Conservation (phyloP, 1,140 invertebrate species). For the Neuroterus valhalla region DNA sequence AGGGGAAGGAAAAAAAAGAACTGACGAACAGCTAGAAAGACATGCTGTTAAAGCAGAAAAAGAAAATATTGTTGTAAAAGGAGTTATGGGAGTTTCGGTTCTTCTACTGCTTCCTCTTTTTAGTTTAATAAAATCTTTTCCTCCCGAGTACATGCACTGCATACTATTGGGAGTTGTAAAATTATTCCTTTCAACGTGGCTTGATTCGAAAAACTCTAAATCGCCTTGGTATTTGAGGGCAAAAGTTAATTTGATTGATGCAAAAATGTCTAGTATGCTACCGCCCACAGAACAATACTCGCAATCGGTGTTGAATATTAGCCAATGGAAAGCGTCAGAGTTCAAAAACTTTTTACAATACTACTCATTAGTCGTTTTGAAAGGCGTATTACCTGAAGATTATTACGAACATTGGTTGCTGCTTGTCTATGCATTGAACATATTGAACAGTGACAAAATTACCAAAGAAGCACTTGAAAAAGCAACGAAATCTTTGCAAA, state of each 20-base stretch:
- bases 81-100: constrained; percentile 17
- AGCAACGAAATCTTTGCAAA: not conserved
- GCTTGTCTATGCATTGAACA: constrained; percentile 26
- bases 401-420: constrained; percentile 34
- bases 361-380: constrained; percentile 31
- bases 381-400: constrained; percentile 5
- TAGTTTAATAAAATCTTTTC: not conserved
- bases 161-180: too few relatives aligned
- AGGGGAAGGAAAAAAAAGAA: not conserved
- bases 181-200: not conserved
- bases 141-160: constrained; percentile 26
- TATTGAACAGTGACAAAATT: constrained; percentile 37
- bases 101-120: not conserved
- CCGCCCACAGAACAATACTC: constrained; percentile 31
- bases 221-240: constrained; percentile 8
- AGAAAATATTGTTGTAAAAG: not conserved
- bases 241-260: constrained; percentile 14
- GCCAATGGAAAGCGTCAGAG: constrained; percentile 11
- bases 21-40: not conserved
- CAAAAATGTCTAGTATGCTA: not conserved
- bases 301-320: not conserved
- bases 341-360: constrained; percentile 28
- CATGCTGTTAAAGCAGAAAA: not conserved
- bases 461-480: not conserved
- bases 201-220: constrained; percentile 1